Evolutionary conservation across 2,888 invertebrate species (phyloP), one percentile per base, ranked within the genome.

Genomic region (Cataglyphis cursor): DNA sequence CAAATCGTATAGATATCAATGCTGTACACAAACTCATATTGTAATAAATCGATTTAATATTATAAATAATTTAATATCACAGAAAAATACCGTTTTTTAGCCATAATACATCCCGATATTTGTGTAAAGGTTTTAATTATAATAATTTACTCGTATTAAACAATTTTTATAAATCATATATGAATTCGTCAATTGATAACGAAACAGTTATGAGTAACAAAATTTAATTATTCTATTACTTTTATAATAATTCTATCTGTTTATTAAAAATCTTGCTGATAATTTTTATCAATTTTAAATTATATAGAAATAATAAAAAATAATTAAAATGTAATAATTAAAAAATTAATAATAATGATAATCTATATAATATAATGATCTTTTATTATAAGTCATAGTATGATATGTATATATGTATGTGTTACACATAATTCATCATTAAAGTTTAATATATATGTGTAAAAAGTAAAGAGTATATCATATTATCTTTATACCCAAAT

Each of bases 401-500:
- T 15, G 21, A 73, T 62, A 51, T 41, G 41, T 10, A 3, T 10
- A 15, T 41, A 41, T 12, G 41, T 31, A 62, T 1, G 24, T 28
- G 21, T 51, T 38, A 8, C 8, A 38, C 9, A 21, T 44, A 8
- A 54, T 4, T 18, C 3, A 10, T 61, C 6, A 24, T 64, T 35
- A 51, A 75, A 18, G 18, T 35, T 62, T 62, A 4, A 12, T 38
- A 31, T 48, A 54, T 57, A n/a, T 28, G 5, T 15, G 2, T 24
- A n/a, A 41, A 24, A 15, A 31, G 6, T 31, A 31, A 5, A 18
- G 10, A 24, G n/a, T 54, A 65, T 24, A 21, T 9, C 38, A 1
- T n/a, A 66, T 54, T 65, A 76, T 66, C 3, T 65, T 54, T 12
- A 76, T 9, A 9, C n/a, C 41, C 15, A n/a, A 15, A 54, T 41